Conservation (phyloP, 2,797 vertebrate genomes). For the Helostoma temminkii region DNA sequence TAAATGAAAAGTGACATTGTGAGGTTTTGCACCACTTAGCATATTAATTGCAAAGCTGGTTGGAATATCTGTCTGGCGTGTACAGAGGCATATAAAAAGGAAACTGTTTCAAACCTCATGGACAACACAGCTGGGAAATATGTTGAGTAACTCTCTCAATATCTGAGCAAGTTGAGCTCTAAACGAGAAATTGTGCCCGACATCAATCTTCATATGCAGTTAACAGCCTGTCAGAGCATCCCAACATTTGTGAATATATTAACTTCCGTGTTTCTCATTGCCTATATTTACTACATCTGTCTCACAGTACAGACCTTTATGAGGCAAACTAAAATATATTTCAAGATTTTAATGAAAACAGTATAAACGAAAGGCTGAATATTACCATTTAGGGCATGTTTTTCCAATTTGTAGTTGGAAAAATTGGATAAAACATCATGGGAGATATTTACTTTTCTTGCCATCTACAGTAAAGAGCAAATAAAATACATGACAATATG, state of each 20-base stretch:
- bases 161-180: slow-evolving; percentile 28
- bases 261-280: slow-evolving; percentile 6
- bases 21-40: slow-evolving; percentile 69
- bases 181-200: slow-evolving; percentile 6
- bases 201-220: slow-evolving; percentile 30
- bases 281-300: slow-evolving; percentile 14
- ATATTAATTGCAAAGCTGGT: slow-evolving; percentile 68
- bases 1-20: slow-evolving; percentile 82
- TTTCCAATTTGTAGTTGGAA: slow-evolving; percentile 3
- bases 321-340: neutral
- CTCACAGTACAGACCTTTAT: slow-evolving; percentile 5
- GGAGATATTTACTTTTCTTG: slow-evolving; percentile 16
- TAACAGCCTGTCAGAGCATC: slow-evolving; percentile 21
- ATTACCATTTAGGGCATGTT: slow-evolving; percentile 1
- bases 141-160: slow-evolving; percentile 39
- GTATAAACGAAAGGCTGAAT: neutral
- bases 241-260: slow-evolving; percentile 17
- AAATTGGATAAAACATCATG: slow-evolving; percentile 3
- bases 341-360: slow-evolving; percentile 6
- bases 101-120: slow-evolving; percentile 41
- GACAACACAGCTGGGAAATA: slow-evolving; percentile 43
- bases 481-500: slow-evolving; percentile 4
- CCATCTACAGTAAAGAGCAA: slow-evolving; percentile 1
- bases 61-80: slow-evolving; percentile 53
- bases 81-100: slow-evolving; percentile 45